phyloP scores from a whole-genome alignment of 2,113 vertebrate genomes.

The Dicaeum eximium region DNA sequence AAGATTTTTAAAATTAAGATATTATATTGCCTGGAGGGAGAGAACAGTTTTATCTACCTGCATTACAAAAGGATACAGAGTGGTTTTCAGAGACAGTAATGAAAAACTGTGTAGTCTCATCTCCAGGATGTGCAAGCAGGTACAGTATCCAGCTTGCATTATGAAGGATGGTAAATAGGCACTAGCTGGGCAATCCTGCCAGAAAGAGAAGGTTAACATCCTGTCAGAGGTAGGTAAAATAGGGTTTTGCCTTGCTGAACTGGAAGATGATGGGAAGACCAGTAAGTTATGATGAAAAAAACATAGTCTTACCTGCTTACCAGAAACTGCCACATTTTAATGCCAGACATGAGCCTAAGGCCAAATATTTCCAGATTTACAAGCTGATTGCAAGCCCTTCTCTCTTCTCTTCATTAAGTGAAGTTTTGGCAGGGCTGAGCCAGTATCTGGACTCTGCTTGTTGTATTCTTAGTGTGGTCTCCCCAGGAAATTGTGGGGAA shows the following conservation, averaged over 20 bases:
- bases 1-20: background rate
- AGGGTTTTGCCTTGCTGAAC: background rate
- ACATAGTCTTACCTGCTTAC: background rate
- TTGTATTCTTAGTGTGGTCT: background rate
- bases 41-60: background rate
- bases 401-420: background rate
- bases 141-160: background rate
- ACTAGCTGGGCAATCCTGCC: background rate
- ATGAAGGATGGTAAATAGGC: background rate
- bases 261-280: background rate
- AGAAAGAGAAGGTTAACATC: background rate
- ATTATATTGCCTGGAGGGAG: background rate
- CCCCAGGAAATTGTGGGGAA: background rate
- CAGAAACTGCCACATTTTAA: background rate
- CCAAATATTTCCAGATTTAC: background rate
- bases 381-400: background rate
- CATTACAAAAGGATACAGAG: background rate
- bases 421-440: background rate
- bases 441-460: rapidly evolving
- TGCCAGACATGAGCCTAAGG: background rate
- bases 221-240: background rate
- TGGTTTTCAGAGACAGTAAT: background rate
- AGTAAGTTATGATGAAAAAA: background rate
- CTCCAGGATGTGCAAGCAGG: background rate
- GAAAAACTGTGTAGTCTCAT: background rate